Evolutionary conservation across 2,888 invertebrate species (phyloP), one percentile per base, ranked within the genome.

Genomic region (Baronia brevicornis): DNA sequence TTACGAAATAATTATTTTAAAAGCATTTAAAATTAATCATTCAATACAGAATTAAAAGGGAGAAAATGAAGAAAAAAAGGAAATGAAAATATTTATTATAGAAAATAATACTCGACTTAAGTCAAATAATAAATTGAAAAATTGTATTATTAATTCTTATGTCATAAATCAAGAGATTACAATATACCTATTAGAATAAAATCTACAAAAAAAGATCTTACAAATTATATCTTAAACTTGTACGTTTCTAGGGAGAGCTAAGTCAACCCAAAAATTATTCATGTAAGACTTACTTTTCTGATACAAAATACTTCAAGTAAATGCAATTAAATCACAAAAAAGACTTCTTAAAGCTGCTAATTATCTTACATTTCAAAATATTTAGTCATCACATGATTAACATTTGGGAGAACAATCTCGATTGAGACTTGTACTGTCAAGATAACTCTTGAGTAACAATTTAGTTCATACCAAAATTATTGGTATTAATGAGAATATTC

Each of bases 241-340:
- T 80, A 82, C 73, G 65, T 73, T 70, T 70, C 79, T 79, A 79
- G 61, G 75, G 70, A 79, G 77, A 79, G 69, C 68, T 65, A 62
- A 50, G 57, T 69, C 61, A 59, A 52, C 61, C 70, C 70, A 77
- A 75, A 53, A 55, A 69, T 72, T 71, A 75, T 49, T 63, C 70
- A 77, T 66, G 71, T 63, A 67, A 77, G 70, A 56, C 53, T 36
- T 33, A 41, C 26, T 46, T 40, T 46, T 41, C 32, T 44, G 33
- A 41, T 34, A 43, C 37, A 57, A 57, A 58, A 56, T 54, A 59
- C 49, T 51, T 43, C 40, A 50, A 61, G 51, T 72, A 75, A 74
- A 74, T 74, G 72, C 74, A 66, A 51, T 58, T 50, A 48, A 54
- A 60, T 61, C 56, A 67, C 56, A 56, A 54, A 55, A 45, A 51